These are phyloP conservation scores for Eupithecia dodoneata DNA, from an alignment of 2,888 invertebrate genomes.

Conservation along the genomic window DNA sequence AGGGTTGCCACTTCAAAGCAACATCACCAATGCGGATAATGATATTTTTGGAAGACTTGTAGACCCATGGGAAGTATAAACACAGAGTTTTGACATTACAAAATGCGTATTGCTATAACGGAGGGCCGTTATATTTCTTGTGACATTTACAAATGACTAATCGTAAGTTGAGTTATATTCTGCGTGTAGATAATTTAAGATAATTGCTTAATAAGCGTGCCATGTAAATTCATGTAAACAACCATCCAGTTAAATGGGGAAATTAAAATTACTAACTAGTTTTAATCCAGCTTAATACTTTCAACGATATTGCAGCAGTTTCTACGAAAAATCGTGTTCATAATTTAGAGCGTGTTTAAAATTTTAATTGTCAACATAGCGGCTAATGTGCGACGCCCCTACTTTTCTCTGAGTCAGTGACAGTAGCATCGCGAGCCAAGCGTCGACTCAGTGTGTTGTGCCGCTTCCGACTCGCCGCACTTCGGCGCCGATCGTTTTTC, in stretches of 20 bases:
- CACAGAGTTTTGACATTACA: not conserved
- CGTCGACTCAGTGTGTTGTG: constrained; percentile 68
- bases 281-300: constrained; percentile 20
- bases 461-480: constrained; percentile 74
- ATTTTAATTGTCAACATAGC: constrained; percentile 68
- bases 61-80: not conserved
- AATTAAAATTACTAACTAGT: constrained; percentile 13
- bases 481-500: constrained; percentile 56
- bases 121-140: not conserved
- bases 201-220: constrained; percentile 12
- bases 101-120: not conserved
- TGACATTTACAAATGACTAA: constrained; percentile 7
- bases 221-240: constrained; percentile 11
- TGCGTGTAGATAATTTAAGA: constrained; percentile 12
- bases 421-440: constrained; percentile 48
- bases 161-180: not conserved
- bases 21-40: not conserved
- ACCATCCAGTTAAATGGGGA: constrained; percentile 3
- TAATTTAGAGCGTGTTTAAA: constrained; percentile 50
- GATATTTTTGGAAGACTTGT: not conserved
- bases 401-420: constrained; percentile 73
- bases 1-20: constrained; percentile 30
- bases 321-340: constrained; percentile 35
- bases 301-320: constrained; percentile 11
- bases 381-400: constrained; percentile 79